Evolutionary conservation across 2,113 vertebrate species (phyloP).

Genomic region (Gorsachius goisagi): DNA sequence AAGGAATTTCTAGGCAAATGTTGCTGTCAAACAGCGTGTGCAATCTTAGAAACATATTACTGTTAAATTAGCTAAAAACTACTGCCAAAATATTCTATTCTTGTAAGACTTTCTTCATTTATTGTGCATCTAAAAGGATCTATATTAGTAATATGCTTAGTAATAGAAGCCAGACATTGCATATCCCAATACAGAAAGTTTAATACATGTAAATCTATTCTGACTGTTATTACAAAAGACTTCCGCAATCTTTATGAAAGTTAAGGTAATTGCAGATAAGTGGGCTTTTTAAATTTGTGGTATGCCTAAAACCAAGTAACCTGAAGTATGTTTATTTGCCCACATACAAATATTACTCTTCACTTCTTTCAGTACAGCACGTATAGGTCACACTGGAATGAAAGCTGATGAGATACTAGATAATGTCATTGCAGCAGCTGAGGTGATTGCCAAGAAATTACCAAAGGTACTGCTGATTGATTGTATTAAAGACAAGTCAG

Average conservation of each 20-base stretch:
- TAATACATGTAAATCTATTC: not conserved
- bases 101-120: not conserved
- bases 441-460: constrained; percentile 73
- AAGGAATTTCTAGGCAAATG: not conserved
- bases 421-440: constrained; percentile 75
- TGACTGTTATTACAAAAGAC: not conserved
- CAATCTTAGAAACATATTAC: not conserved
- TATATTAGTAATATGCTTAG: not conserved
- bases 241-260: not conserved
- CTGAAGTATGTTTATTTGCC: not conserved
- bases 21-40: not conserved
- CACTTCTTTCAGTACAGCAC: constrained; percentile 73
- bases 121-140: not conserved
- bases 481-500: not conserved
- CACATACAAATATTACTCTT: not conserved
- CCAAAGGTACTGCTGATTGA: constrained; percentile 67
- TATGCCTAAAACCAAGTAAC: not conserved
- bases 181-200: not conserved
- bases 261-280: not conserved
- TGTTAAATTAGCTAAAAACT: not conserved
- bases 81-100: not conserved
- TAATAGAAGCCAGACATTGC: not conserved
- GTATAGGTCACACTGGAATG: constrained; percentile 84
- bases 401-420: constrained; percentile 75
- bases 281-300: not conserved